Percentiles rank a stretch among this genome's conserved stretches.
Evolutionary conservation across 2,113 vertebrate genomes (phyloP).

Genomic region (Hystrix brachyura): DNA sequence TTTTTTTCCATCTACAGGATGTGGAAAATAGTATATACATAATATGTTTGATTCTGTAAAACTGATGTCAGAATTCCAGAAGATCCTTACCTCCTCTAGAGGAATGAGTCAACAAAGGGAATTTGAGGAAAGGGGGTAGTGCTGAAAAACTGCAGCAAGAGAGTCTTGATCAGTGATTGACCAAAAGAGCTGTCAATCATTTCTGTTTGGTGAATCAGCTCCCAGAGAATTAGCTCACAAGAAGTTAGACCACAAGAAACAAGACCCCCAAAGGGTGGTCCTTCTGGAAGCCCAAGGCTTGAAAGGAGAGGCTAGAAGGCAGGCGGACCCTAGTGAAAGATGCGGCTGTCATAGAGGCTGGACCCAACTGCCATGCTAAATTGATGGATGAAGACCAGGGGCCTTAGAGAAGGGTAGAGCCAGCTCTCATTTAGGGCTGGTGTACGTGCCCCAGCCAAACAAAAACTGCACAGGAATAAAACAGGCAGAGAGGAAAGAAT

Average conservation of each 20-base stretch:
- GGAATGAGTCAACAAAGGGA: conserved; percentile 77
- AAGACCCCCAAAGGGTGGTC: conserved; percentile 9
- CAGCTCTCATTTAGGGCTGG: neutral
- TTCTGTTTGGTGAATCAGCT: conserved; percentile 56
- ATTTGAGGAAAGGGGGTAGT: conserved; percentile 64
- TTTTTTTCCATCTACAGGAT: neutral
- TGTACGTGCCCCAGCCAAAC: neutral
- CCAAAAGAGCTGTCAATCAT: conserved; percentile 30
- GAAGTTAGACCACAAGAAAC: conserved; percentile 58
- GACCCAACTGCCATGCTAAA: neutral
- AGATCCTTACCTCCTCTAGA: conserved; percentile 60
- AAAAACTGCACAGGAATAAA: conserved; percentile 7
- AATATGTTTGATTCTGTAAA: conserved; percentile 60
- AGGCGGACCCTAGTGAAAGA: conserved; percentile 30
- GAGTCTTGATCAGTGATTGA: neutral
- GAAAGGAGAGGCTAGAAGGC: conserved; percentile 39
- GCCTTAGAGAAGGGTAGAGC: neutral
- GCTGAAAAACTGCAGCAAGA: conserved; percentile 13
- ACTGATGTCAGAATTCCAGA: conserved; percentile 70
- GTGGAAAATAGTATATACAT: conserved; percentile 48
- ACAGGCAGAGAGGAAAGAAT: neutral
- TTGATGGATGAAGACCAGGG: conserved; percentile 10
- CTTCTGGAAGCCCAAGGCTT: conserved; percentile 42
- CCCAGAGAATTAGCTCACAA: conserved; percentile 12
- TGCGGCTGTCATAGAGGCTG: neutral